Base-by-base conservation (phyloP, 35 echinoderm and acorn worm genomes). In the Antedon bifida region DNA sequence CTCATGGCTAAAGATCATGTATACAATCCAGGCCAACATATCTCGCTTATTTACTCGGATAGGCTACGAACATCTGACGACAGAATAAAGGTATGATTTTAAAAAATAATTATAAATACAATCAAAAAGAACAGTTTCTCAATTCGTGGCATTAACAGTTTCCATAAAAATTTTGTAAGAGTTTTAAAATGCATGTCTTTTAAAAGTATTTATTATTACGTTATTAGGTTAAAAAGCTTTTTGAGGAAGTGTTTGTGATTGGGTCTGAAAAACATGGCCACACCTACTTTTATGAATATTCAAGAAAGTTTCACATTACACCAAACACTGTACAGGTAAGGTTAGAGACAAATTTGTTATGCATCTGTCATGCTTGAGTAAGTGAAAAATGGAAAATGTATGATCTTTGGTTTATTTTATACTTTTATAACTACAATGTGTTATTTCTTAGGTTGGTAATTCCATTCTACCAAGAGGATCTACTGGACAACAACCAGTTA, bases 1-100 rank as follows among this genome's bases (percentile, higher is more conserved):
- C 90, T 99, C 14, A 99, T 99, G 90, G 86, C 90, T 21, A 85
- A 88, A 74, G 85, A 99, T 79, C 87, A 86, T 29, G 39, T 38
- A 13, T 89, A 86, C 86, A 80, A 96, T 55, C 88, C 95, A 12
- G 91, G 95, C 7, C 87, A 90, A 36, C 90, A 99, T 81, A 88
- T 99, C 1, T 79, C 88, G 12, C 86, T 99, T 73, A 90, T 99
- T 33, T 99, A 99, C 39, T 75, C 55, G 5, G 88, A 93, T 31
- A 88, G 95, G 76, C 77, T 99, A 85, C 84, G 95, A 38, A 89
- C 85, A 9, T 44, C 46, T n/a, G 77, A 46, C 36, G 95, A 99
- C 78, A 92, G 91, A 42, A 79, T 80, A 33, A 93, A 93, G 84
- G 91, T 89, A 51, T 73, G n/a, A n/a, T n/a, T n/a, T n/a, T n/a